Evolutionary conservation across 1,140 invertebrate genomes (phyloP).

Genomic region (Scaptomyza montana): DNA sequence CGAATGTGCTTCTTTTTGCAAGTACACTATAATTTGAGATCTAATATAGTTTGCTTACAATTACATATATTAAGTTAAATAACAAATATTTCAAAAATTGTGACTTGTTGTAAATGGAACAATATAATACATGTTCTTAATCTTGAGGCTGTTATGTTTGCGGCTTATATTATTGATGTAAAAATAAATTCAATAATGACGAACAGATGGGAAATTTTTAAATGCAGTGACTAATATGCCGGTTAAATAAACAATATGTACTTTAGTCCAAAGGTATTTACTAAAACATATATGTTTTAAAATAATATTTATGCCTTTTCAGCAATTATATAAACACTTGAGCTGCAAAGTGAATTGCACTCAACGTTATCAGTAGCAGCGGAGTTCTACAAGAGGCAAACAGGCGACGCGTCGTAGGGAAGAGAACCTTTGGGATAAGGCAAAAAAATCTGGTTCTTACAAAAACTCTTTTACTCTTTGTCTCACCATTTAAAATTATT

Average conservation of each 20-base stretch:
- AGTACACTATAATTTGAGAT: not conserved
- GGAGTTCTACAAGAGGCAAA: constrained; percentile 8
- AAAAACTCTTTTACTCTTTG: too few species aligned
- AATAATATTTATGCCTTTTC: not conserved
- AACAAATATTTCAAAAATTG: too few species aligned
- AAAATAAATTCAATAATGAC: not conserved
- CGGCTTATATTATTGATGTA: not conserved
- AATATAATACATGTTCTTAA: too few species aligned
- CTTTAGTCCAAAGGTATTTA: too few species aligned
- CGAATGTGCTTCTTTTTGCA: not conserved
- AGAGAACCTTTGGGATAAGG: not conserved
- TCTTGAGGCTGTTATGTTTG: not conserved
- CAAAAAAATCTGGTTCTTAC: too few species aligned
- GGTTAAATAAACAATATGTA: not conserved
- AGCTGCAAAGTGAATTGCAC: constrained; percentile 14
- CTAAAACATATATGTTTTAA: too few species aligned
- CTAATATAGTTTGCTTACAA: too few species aligned
- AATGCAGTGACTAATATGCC: constrained; percentile 1
- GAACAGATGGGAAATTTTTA: not conserved
- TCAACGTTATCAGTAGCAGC: constrained; percentile 13
- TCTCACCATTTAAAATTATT: too few species aligned
- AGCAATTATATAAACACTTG: not conserved
- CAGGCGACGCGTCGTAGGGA: not conserved
- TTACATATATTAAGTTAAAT: not conserved
- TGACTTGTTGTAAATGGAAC: too few species aligned